phyloP scores from a whole-genome alignment of 2,113 vertebrate species.

The Equus quagga region DNA sequence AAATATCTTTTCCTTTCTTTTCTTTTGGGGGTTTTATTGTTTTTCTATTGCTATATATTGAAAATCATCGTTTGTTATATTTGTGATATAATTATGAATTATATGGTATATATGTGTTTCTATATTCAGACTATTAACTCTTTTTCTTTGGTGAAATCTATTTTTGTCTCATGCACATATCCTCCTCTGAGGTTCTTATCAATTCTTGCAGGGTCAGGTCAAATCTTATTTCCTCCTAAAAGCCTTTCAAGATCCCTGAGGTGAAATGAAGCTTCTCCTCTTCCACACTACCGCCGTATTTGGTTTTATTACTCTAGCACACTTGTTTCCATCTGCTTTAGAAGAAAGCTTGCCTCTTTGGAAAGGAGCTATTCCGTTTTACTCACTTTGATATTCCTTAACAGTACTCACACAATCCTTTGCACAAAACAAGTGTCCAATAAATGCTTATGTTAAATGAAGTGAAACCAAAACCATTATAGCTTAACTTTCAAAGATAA shows the following conservation, averaged over 20 bases:
- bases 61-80: slow-evolving; percentile 25
- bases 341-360: background rate
- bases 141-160: background rate
- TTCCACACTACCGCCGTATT: background rate
- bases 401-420: background rate
- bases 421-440: background rate
- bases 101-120: background rate
- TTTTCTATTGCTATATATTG: slow-evolving; percentile 26
- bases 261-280: background rate
- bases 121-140: background rate
- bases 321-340: background rate
- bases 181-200: background rate
- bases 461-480: background rate
- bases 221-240: background rate
- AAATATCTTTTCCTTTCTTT: slow-evolving; percentile 42
- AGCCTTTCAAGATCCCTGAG: background rate
- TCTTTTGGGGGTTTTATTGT: background rate
- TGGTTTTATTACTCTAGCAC: background rate
- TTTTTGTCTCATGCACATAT: background rate
- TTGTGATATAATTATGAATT: background rate
- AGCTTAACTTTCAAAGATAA: slow-evolving; percentile 49
- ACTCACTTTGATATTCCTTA: background rate
- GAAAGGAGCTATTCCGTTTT: background rate
- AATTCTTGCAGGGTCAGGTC: background rate
- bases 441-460: slow-evolving; percentile 47